Evolutionary conservation across 2,888 invertebrate genomes (phyloP).

Genomic region (Trachelus iudaicus): DNA sequence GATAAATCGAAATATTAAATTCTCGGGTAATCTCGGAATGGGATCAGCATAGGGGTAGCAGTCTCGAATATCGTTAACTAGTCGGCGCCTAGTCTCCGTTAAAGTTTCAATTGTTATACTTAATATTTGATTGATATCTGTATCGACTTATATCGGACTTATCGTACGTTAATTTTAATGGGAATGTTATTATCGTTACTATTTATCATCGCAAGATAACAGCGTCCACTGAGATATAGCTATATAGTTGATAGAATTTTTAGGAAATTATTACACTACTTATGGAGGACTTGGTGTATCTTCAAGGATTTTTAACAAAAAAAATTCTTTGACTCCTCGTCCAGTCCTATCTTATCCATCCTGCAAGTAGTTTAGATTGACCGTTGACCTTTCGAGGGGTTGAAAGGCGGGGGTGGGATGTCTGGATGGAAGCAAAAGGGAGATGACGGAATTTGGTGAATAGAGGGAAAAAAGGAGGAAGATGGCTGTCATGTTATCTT

Average conservation of each 20-base stretch:
- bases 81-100: neutral
- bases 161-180: neutral
- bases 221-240: neutral
- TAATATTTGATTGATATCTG: neutral
- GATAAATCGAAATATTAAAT: neutral
- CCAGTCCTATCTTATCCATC: neutral
- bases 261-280: neutral
- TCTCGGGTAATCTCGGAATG: neutral
- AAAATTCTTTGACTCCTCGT: neutral
- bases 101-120: neutral
- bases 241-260: neutral
- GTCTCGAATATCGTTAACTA: neutral
- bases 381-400: neutral
- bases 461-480: too few relatives aligned
- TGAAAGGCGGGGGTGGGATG: neutral
- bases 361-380: neutral
- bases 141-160: neutral
- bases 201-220: neutral
- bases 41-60: neutral
- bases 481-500: neutral
- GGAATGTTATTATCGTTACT: neutral
- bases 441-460: neutral
- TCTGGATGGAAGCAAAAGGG: neutral
- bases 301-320: neutral
- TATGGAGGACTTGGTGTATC: neutral